Base-by-base conservation (phyloP, 2,113 vertebrate genomes). In the Cryptotis parvus region DNA sequence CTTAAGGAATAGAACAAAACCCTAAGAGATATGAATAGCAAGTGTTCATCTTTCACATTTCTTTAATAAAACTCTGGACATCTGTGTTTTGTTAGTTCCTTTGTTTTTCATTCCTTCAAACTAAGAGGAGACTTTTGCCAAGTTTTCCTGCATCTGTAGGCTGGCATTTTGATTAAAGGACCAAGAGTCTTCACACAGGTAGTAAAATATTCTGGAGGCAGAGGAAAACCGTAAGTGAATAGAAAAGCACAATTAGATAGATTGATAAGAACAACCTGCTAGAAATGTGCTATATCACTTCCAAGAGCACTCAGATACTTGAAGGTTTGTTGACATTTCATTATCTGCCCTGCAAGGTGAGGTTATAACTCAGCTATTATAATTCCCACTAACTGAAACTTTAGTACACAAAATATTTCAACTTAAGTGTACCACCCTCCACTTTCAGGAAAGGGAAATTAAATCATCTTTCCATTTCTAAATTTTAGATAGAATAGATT, bases 391-490 rank as follows among this genome's bases (percentile, higher is more conserved):
- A 87, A 77, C 72, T 87, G 73, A 41, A 82, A 95, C 43, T 70
- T 84, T 12, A 77, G 52, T 86, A 27, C 41, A 85, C 76, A 84
- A 83, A 94, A 70, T 61, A 87, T 87, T 92, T 92, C 65, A 35
- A 12, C 3, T 66, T 84, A 76, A 95, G 81, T 70, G 4, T 20
- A 77, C 14, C n/a, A 77, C 29, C 31, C 37, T 89, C 18, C 5
- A 58, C 72, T 78, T 63, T 69, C 43, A 33, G 29, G 93, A 92
- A 91, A 81, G 0, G 37, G 37, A 63, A 58, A 72, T 73, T 52
- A 95, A 90, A 92, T 89, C 90, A 18, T 37, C 31, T 88, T 93
- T 84, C 70, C 16, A 85, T 87, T 87, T 92, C 66, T 84, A 45
- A 92, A 86, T 90, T 94, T 92, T 37, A 70, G 11, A 69, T 58